These are phyloP conservation scores for Drosophila nigromelanica DNA, from an alignment of 1,140 invertebrate species.

Conservation along the genomic window DNA sequence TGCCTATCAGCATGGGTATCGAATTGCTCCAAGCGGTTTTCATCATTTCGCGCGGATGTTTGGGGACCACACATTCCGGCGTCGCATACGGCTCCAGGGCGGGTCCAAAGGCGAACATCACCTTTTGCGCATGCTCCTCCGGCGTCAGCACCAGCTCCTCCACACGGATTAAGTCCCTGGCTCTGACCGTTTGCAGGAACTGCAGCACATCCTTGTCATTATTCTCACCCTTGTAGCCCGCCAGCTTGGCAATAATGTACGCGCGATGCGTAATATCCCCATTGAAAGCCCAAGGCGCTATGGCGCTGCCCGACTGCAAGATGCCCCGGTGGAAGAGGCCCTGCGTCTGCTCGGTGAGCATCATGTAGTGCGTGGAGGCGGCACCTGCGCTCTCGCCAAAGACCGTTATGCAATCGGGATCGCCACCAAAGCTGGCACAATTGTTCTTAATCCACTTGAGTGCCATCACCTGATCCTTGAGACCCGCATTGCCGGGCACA, in stretches of 20 bases:
- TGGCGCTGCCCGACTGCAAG: slow-evolving; percentile 81
- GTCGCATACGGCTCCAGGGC: slow-evolving; percentile 76
- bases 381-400: slow-evolving; percentile 85
- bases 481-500: slow-evolving; percentile 86
- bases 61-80: slow-evolving; percentile 71
- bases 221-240: slow-evolving; percentile 74
- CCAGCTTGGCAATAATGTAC: slow-evolving; percentile 63
- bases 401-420: slow-evolving; percentile 84
- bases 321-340: slow-evolving; percentile 84
- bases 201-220: slow-evolving; percentile 73
- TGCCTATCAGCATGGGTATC: slow-evolving; percentile 84
- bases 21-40: slow-evolving; percentile 81
- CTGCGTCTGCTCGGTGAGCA: slow-evolving; percentile 85
- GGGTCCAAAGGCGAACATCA: slow-evolving; percentile 76
- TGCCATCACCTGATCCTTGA: slow-evolving; percentile 88
- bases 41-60: slow-evolving; percentile 77
- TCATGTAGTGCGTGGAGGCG: slow-evolving; percentile 85
- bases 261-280: slow-evolving; percentile 53
- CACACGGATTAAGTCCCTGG: slow-evolving; percentile 86
- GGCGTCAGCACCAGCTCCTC: slow-evolving; percentile 58
- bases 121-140: slow-evolving; percentile 59
- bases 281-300: slow-evolving; percentile 64
- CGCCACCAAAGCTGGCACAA: slow-evolving; percentile 85
- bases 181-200: slow-evolving; percentile 63
- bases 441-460: slow-evolving; percentile 88